These are phyloP conservation scores for Drosophila nr. perissopoda DNA, from an alignment of 2,888 invertebrate species.

Conservation along the genomic window DNA sequence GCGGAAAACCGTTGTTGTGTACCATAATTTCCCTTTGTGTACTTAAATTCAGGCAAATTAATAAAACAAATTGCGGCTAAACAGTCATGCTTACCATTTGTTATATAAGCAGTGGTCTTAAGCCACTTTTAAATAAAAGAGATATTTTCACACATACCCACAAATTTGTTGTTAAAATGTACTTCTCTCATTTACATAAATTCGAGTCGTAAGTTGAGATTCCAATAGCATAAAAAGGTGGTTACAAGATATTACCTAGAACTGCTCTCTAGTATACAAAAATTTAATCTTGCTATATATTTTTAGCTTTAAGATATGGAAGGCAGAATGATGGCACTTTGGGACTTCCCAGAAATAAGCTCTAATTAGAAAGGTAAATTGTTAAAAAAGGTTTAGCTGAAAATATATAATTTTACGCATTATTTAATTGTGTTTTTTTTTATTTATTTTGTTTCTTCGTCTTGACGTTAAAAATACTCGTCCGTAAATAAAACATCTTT, in stretches of 20 bases:
- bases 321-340: background rate
- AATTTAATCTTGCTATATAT: background rate
- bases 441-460: background rate
- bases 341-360: background rate
- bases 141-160: background rate
- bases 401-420: background rate
- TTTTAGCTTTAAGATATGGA: background rate
- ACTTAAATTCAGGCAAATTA: constrained; percentile 44
- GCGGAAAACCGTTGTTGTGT: constrained; percentile 53
- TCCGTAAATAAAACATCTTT: background rate
- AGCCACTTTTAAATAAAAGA: background rate
- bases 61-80: constrained; percentile 51
- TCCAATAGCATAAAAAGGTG: background rate
- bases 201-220: background rate
- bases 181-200: background rate
- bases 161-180: background rate
- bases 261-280: too few species aligned
- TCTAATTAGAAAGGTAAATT: constrained; percentile 1
- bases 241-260: background rate
- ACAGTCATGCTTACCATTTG: constrained; percentile 22
- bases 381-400: constrained; percentile 14
- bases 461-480: background rate
- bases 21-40: constrained; percentile 51
- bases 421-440: background rate
- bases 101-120: constrained; percentile 8